phyloP scores from a whole-genome alignment of 2,888 invertebrate genomes.

The Schizotus pectinicornis region DNA sequence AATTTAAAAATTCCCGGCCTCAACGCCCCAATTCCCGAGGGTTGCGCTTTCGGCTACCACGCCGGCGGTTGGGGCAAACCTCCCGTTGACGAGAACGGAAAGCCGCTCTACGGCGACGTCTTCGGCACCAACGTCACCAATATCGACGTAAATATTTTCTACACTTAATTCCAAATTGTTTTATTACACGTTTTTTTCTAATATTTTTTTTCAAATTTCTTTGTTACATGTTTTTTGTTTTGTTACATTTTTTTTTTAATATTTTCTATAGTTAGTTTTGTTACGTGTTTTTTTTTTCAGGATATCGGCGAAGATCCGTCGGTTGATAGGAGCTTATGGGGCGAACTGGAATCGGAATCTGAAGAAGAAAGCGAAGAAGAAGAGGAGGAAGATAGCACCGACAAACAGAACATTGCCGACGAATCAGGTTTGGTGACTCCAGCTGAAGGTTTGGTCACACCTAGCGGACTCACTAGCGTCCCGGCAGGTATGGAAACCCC shows the following conservation, averaged over 20 bases:
- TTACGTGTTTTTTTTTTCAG: slow-evolving; percentile 50
- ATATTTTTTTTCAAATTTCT: slow-evolving; percentile 16
- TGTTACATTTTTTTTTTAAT: background rate
- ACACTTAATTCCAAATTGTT: slow-evolving; percentile 12
- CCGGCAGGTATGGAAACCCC: slow-evolving; percentile 98
- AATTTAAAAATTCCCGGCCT: slow-evolving; percentile 97
- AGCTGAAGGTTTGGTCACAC: slow-evolving; percentile 92
- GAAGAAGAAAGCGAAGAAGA: slow-evolving; percentile 77
- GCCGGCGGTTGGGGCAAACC: slow-evolving; percentile 99
- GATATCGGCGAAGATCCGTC: slow-evolving; percentile 80
- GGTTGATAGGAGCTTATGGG: slow-evolving; percentile 95
- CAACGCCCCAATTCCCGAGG: slow-evolving; percentile 97
- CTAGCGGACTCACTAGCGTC: slow-evolving; percentile 88
- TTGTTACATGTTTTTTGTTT: background rate
- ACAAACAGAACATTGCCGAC: slow-evolving; percentile 64
- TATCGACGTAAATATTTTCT: slow-evolving; percentile 70
- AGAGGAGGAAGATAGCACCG: slow-evolving; percentile 72
- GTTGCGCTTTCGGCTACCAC: slow-evolving; percentile 98
- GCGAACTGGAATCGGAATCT: slow-evolving; percentile 93
- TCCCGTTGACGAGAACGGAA: slow-evolving; percentile 97
- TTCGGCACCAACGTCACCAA: slow-evolving; percentile 85
- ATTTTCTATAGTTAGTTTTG: no score
- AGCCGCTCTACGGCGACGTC: slow-evolving; percentile 98
- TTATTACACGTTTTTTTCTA: background rate
- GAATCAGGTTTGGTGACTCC: slow-evolving; percentile 90